Percentiles rank a stretch among this genome's conserved stretches.
phyloP scores from a whole-genome alignment of 2,888 invertebrate species.

The Epinotia demarniana region DNA sequence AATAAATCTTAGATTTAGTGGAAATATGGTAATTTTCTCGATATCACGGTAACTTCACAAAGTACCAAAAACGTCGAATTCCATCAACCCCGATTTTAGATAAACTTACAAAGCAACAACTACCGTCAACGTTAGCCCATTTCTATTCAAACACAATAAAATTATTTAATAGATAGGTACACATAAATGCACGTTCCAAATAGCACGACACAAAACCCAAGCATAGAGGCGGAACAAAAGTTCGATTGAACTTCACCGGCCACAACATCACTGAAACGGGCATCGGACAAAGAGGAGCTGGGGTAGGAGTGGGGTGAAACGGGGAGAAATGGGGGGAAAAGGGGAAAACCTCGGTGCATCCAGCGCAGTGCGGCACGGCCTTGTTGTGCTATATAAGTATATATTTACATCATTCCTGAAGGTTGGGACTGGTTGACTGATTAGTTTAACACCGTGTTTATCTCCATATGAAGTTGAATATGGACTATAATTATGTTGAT shows the following conservation, averaged over 20 bases:
- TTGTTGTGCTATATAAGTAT: constrained; percentile 14
- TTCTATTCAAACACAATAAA: neutral
- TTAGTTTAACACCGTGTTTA: neutral
- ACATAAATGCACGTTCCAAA: neutral
- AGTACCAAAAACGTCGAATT: too few relatives aligned
- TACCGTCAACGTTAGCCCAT: neutral
- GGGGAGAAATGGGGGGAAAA: constrained; percentile 2
- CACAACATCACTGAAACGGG: constrained; percentile 9
- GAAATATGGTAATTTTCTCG: neutral
- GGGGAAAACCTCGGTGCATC: constrained; percentile 14
- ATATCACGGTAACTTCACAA: neutral
- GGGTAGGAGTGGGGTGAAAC: neutral
- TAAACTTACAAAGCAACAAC: neutral
- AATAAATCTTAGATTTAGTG: neutral
- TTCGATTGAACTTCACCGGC: constrained; percentile 6
- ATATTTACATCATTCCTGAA: constrained; percentile 14
- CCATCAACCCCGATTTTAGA: too few relatives aligned
- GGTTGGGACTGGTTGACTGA: constrained; percentile 9
- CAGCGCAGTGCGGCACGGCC: constrained; percentile 18
- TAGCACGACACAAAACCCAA: neutral
- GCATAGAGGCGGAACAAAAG: constrained; percentile 13
- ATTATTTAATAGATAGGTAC: too few relatives aligned
- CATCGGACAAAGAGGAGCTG: constrained; percentile 7
- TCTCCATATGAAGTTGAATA: neutral
- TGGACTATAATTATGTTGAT: neutral